Percentiles rank a stretch among this genome's conserved stretches.
These are phyloP conservation scores for Eueides isabella DNA, from an alignment of 1,140 invertebrate genomes.

Conservation along the genomic window DNA sequence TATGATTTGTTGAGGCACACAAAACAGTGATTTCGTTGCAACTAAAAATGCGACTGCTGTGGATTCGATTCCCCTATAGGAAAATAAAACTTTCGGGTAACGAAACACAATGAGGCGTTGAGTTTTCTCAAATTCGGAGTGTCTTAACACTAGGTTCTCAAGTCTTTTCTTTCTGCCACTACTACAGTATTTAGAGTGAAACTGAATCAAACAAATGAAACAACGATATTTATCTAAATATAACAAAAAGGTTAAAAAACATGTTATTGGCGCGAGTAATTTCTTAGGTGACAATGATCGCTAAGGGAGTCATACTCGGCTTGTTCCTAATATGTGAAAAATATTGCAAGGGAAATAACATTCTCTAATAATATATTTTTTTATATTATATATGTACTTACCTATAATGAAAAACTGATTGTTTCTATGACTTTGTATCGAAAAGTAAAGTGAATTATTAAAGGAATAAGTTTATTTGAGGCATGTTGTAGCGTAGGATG, in stretches of 20 bases:
- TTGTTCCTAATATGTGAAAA: not conserved
- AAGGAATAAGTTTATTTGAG: not conserved
- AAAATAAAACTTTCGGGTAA: too few species aligned
- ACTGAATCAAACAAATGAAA: not conserved
- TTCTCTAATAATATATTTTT: not conserved
- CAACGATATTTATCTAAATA: not conserved
- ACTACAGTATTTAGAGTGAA: too few species aligned
- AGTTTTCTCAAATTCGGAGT: too few species aligned
- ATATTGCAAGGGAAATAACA: too few species aligned
- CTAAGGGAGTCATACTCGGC: not conserved
- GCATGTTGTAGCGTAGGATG: too few species aligned
- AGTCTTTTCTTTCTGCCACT: too few species aligned
- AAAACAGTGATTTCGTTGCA: too few species aligned
- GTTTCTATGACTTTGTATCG: not conserved
- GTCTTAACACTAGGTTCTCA: too few species aligned
- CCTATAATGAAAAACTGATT: not conserved
- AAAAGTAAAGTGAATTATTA: not conserved
- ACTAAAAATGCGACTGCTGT: too few species aligned
- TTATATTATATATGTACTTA: not conserved
- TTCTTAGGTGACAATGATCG: constrained; percentile 5
- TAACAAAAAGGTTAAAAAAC: not conserved
- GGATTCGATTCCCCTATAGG: too few species aligned
- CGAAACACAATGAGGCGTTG: too few species aligned
- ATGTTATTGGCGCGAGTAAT: not conserved
- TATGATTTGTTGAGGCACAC: too few species aligned